These are phyloP conservation scores for Melanotaenia trifasciata DNA, from an alignment of 2,797 vertebrate genomes.

Conservation along the genomic window DNA sequence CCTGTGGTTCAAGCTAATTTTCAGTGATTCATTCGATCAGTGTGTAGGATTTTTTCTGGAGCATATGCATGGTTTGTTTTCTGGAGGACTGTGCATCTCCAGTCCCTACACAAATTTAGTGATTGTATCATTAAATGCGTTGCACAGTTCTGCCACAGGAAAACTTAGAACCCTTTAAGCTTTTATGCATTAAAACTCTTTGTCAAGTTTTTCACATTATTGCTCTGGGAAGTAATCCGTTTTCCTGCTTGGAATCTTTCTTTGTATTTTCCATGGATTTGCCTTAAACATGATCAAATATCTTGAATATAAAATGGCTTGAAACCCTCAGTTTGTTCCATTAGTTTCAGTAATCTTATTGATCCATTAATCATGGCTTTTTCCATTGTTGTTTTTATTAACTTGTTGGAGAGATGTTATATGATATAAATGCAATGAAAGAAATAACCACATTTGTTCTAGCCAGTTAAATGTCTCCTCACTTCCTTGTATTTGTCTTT, in stretches of 20 bases:
- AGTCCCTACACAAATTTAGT: not conserved
- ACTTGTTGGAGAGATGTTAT: not conserved
- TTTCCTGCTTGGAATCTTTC: slow-evolving; percentile 33
- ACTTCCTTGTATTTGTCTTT: slow-evolving; percentile 40
- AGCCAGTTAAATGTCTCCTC: slow-evolving; percentile 32
- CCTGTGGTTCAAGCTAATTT: too few species aligned
- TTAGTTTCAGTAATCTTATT: slow-evolving; percentile 46
- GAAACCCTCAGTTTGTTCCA: slow-evolving; percentile 37
- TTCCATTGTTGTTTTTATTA: slow-evolving; percentile 59
- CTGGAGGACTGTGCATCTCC: not conserved
- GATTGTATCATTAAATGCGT: too few species aligned
- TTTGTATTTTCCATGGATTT: slow-evolving; percentile 52
- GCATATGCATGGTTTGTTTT: too few species aligned
- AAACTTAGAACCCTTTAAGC: not conserved
- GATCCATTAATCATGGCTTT: slow-evolving; percentile 50
- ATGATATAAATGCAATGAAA: slow-evolving; percentile 3
- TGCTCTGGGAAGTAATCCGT: not conserved
- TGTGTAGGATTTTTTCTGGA: not conserved
- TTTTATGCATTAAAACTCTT: not conserved
- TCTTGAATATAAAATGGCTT: slow-evolving; percentile 35
- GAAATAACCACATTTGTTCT: slow-evolving; percentile 11
- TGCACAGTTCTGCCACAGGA: not conserved
- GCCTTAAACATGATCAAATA: slow-evolving; percentile 39
- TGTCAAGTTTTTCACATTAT: not conserved
- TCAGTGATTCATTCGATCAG: too few species aligned